phyloP scores from a whole-genome alignment of 53 echinoderm and acorn worm species.

The Antedon mediterranea region DNA sequence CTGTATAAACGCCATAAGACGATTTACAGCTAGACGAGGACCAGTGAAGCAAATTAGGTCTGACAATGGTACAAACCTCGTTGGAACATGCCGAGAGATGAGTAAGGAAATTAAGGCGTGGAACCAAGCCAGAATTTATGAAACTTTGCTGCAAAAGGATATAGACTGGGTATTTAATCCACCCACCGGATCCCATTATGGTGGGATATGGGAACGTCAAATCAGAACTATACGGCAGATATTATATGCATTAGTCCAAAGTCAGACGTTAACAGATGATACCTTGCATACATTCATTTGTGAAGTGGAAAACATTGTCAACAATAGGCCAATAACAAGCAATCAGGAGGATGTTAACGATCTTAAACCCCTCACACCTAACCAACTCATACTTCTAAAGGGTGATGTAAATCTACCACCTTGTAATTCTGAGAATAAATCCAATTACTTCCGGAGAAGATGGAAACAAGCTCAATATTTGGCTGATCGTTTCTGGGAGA shows the following conservation, averaged over 20 bases:
- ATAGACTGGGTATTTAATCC: not conserved
- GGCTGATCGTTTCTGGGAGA: conserved; percentile 35
- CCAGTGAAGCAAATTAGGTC: not conserved
- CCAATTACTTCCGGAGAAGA: conserved; percentile 14
- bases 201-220: not conserved
- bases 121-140: conserved; percentile 23
- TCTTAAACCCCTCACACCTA: conserved; percentile 1
- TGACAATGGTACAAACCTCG: not conserved
- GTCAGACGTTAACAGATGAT: conserved; percentile 7
- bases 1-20: not conserved
- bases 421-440: conserved; percentile 1
- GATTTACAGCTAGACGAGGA: not conserved
- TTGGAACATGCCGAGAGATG: not conserved
- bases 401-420: conserved; percentile 3
- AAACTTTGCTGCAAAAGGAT: conserved; percentile 6
- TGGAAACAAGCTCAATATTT: conserved; percentile 39
- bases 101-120: not conserved
- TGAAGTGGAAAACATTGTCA: not conserved
- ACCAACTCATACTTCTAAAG: conserved; percentile 7
- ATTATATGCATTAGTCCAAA: not conserved
- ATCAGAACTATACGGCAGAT: not conserved
- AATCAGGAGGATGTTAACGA: not conserved
- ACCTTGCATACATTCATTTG: conserved; percentile 20
- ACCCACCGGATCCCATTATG: not conserved
- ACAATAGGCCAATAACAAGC: not conserved